Conservation (phyloP, 2,888 invertebrate species). For the Diabrotica balteata region DNA sequence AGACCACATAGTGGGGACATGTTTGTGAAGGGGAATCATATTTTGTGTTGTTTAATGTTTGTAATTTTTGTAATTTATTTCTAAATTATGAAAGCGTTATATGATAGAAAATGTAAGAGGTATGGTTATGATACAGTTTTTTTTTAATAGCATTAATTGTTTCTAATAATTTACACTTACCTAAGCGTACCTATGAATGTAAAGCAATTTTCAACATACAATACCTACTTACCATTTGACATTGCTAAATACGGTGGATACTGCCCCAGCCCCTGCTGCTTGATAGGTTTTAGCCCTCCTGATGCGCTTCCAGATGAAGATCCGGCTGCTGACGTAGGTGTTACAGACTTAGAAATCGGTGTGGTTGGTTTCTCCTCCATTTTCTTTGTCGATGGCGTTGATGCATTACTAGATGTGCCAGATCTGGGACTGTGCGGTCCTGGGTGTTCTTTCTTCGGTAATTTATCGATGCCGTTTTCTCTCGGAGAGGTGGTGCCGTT, state of each 20-base stretch:
- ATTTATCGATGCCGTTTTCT: constrained; percentile 85
- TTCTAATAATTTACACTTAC: no score
- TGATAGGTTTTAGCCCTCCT: constrained; percentile 67
- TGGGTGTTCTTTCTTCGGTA: constrained; percentile 77
- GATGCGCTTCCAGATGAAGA: constrained; percentile 54
- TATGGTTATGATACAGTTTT: no score
- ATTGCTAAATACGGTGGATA: constrained; percentile 69
- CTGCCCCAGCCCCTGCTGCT: constrained; percentile 63
- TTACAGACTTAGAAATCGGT: constrained; percentile 89
- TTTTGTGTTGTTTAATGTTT: no score
- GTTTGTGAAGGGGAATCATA: no score
- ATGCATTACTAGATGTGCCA: constrained; percentile 90
- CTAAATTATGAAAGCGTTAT: no score
- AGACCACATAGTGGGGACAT: no score
- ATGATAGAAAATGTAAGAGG: no score
- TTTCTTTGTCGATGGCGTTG: constrained; percentile 87
- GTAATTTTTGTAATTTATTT: no score
- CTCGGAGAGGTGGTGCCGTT: constrained; percentile 89
- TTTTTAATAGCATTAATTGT: no score
- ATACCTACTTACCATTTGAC: constrained; percentile 59
- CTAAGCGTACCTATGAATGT: no score
- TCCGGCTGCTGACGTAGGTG: constrained; percentile 74
- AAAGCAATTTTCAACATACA: no score
- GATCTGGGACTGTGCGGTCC: constrained; percentile 79
- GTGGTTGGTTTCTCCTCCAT: constrained; percentile 89